Conservation (phyloP, 2,888 invertebrate genomes). For the Thera britannica region DNA sequence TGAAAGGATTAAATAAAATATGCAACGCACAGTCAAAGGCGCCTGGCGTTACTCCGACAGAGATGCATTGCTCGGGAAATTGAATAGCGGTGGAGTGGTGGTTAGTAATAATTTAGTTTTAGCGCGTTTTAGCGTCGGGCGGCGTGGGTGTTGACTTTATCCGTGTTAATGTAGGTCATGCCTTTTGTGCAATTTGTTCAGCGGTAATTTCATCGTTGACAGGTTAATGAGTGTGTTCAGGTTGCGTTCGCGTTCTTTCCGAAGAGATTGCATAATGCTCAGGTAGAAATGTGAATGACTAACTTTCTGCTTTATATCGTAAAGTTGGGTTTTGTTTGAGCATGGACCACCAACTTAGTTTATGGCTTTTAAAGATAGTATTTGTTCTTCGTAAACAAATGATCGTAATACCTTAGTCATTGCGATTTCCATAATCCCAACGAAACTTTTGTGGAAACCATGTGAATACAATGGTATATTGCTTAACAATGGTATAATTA, state of each 20-base stretch:
- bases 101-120: slow-evolving; percentile 76
- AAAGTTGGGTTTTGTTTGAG: slow-evolving; percentile 18
- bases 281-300: slow-evolving; percentile 43
- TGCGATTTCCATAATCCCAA: slow-evolving; percentile 30
- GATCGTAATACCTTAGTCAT: slow-evolving; percentile 26
- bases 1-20: slow-evolving; percentile 82
- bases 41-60: slow-evolving; percentile 67
- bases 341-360: slow-evolving; percentile 40
- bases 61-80: slow-evolving; percentile 78
- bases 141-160: slow-evolving; percentile 39
- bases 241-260: slow-evolving; percentile 36
- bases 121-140: slow-evolving; percentile 48
- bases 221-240: slow-evolving; percentile 47
- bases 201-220: slow-evolving; percentile 50
- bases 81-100: slow-evolving; percentile 72
- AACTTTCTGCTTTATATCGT: slow-evolving; percentile 26
- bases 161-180: slow-evolving; percentile 53
- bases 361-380: slow-evolving; percentile 33
- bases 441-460: slow-evolving; percentile 24
- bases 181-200: slow-evolving; percentile 55
- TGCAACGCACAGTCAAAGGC: slow-evolving; percentile 76
- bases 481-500: slow-evolving; percentile 31
- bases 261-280: slow-evolving; percentile 44
- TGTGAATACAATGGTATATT: slow-evolving; percentile 22
- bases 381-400: slow-evolving; percentile 32